Conservation (phyloP, 2,797 vertebrate genomes). For the Periophthalmus magnuspinnatus region DNA sequence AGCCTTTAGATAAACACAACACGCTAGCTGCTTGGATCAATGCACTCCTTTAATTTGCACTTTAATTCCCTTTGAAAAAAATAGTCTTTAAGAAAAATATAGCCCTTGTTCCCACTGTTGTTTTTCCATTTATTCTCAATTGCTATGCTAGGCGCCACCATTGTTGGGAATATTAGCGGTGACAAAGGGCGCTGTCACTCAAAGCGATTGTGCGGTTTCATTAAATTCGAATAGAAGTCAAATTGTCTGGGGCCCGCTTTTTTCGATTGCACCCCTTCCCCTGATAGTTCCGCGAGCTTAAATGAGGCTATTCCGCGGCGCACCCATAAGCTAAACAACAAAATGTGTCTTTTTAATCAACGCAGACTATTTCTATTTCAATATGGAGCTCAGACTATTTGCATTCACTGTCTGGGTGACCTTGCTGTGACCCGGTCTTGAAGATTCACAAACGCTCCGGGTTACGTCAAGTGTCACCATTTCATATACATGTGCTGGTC, state of each 20-base stretch:
- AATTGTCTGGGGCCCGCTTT: conserved; percentile 29
- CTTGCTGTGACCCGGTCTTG: conserved; percentile 40
- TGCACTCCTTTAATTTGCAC: conserved; percentile 16
- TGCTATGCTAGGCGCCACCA: conserved; percentile 8
- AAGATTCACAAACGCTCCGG: conserved; percentile 20
- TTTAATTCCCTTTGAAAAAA: conserved; percentile 12
- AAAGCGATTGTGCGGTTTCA: conserved; percentile 38
- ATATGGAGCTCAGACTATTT: conserved; percentile 32
- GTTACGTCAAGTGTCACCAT: conserved; percentile 22
- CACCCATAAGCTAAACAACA: conserved; percentile 45
- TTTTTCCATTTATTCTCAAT: conserved; percentile 15
- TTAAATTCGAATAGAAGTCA: conserved; percentile 37
- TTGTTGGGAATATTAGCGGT: conserved; percentile 34
- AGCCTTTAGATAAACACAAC: conserved; percentile 5
- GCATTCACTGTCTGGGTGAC: conserved; percentile 50
- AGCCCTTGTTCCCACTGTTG: neutral
- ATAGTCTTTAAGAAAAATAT: conserved; percentile 14
- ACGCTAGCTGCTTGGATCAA: neutral
- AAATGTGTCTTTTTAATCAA: conserved; percentile 57
- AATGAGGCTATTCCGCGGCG: conserved; percentile 62
- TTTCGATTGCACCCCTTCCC: conserved; percentile 19
- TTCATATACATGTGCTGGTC: conserved; percentile 21
- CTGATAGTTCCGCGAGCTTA: conserved; percentile 43
- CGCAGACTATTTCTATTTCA: conserved; percentile 37
- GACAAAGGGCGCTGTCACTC: conserved; percentile 42